phyloP scores from a whole-genome alignment of 2,113 vertebrate species.

The Ancistrus triradiatus region DNA sequence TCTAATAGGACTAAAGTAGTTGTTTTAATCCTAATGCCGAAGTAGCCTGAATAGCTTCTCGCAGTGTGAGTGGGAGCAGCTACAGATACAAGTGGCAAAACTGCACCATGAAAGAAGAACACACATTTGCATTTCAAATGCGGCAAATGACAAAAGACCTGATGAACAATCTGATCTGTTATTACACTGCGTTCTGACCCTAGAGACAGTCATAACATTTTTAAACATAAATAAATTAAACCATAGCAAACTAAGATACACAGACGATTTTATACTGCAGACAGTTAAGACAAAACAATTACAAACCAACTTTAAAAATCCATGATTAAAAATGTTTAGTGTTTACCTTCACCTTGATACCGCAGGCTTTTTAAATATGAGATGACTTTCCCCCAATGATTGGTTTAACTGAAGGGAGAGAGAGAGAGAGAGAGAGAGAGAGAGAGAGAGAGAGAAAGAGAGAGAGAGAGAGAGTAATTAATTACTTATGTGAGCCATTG shows the following conservation, averaged over 20 bases:
- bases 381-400: slow-evolving; percentile 98
- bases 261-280: neutral
- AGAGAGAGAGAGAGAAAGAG: slow-evolving; percentile 22
- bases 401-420: slow-evolving; percentile 95
- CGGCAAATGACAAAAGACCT: too few relatives aligned
- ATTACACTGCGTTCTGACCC: too few relatives aligned
- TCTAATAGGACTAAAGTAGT: neutral
- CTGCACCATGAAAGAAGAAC: too few relatives aligned
- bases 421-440: slow-evolving; percentile 64
- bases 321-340: slow-evolving; percentile 53
- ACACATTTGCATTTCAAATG: too few relatives aligned
- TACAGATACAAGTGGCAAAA: too few relatives aligned
- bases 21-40: neutral
- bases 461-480: slow-evolving; percentile 90
- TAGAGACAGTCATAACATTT: too few relatives aligned
- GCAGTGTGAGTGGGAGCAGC: neutral
- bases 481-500: slow-evolving; percentile 99
- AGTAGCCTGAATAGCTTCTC: neutral
- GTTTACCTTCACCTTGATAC: slow-evolving; percentile 93
- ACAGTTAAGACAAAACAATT: slow-evolving; percentile 6
- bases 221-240: neutral
- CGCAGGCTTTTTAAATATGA: slow-evolving; percentile 73
- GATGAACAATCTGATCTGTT: too few relatives aligned
- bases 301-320: too few relatives aligned
- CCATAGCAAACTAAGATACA: neutral